A percentile compares a stretch with the other conserved stretches of the same genome.
phyloP scores from a whole-genome alignment of 2,113 vertebrate genomes.

The Neotoma lepida region DNA sequence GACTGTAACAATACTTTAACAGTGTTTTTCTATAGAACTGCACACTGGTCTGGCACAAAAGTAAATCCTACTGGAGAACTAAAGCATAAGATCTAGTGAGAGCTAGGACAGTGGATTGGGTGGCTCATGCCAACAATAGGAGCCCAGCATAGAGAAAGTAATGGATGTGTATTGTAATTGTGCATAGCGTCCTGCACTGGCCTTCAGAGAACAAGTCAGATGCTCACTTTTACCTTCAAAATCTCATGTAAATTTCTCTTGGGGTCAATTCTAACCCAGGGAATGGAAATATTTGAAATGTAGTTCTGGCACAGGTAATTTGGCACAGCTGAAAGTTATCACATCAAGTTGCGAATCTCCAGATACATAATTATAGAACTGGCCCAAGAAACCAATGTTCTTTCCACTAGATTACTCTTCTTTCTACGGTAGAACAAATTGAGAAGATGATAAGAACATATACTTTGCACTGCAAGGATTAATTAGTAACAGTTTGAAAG shows the following conservation, averaged over 20 bases:
- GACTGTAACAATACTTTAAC: conserved; percentile 15
- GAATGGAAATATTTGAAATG: conserved; percentile 39
- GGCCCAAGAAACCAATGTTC: neutral
- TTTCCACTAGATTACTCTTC: conserved; percentile 42
- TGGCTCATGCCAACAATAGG: neutral
- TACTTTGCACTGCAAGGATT: conserved; percentile 32
- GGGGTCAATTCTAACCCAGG: neutral
- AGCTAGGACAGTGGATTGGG: neutral
- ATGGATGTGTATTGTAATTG: neutral
- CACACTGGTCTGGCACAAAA: neutral
- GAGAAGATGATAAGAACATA: conserved; percentile 8
- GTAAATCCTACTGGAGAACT: neutral
- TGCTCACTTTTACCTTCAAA: neutral
- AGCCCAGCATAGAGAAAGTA: neutral
- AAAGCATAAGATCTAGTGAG: neutral
- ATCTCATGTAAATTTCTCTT: conserved; percentile 17
- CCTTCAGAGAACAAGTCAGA: neutral
- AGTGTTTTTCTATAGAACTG: neutral
- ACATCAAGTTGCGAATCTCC: neutral
- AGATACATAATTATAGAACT: conserved; percentile 11
- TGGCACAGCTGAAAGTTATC: neutral
- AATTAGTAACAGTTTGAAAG: conserved; percentile 51
- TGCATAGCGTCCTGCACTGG: neutral
- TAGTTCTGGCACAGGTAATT: neutral
- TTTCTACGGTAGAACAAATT: neutral